phyloP scores from a whole-genome alignment of 2,797 vertebrate species.

The Platyrinchus mystaceus region DNA sequence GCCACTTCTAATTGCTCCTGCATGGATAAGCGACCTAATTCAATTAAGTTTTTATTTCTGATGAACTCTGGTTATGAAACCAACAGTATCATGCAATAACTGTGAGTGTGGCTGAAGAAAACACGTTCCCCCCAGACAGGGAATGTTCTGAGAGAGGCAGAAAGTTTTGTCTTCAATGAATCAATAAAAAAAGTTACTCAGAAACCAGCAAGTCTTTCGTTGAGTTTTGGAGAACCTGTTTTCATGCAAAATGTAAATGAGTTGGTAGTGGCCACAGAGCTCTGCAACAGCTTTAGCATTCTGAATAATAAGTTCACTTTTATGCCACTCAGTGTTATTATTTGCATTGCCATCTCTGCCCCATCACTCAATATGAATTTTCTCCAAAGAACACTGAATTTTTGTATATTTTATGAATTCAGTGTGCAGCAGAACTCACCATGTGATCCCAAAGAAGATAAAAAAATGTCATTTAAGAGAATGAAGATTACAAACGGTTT shows the following conservation, averaged over 20 bases:
- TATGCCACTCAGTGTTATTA: not conserved
- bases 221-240: not conserved
- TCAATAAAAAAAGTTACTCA: not conserved
- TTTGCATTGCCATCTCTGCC: not conserved
- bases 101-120: not conserved
- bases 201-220: not conserved
- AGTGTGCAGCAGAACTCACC: not conserved
- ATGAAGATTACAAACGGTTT: slow-evolving; percentile 44
- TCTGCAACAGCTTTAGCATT: not conserved
- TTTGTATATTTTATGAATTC: slow-evolving; percentile 1
- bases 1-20: slow-evolving; percentile 9
- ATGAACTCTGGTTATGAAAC: slow-evolving; percentile 37
- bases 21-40: slow-evolving; percentile 13
- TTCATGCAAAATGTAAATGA: not conserved
- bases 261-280: not conserved
- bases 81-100: not conserved
- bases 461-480: slow-evolving; percentile 1
- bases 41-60: slow-evolving; percentile 40
- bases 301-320: not conserved
- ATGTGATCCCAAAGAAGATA: not conserved
- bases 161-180: not conserved
- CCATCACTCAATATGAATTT: not conserved
- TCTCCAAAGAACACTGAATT: not conserved
- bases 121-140: not conserved
- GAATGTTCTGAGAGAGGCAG: fast-evolving